Evolutionary conservation across 1,140 invertebrate genomes (phyloP).

Genomic region (Bathynomus jamesi): DNA sequence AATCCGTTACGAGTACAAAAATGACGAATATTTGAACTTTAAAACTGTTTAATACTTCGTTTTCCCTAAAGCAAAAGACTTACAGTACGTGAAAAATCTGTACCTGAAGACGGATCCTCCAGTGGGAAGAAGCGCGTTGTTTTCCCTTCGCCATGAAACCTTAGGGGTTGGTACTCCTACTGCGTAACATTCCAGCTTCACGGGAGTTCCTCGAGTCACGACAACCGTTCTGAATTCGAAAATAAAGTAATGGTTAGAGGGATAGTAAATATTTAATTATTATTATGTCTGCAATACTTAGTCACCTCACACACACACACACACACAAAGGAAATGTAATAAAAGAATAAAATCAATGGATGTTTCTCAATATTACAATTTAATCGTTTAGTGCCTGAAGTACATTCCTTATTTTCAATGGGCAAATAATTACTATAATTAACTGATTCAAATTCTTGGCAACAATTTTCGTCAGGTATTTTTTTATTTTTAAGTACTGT

Average conservation of each 20-base stretch:
- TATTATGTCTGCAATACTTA: background rate
- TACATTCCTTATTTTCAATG: too few species aligned
- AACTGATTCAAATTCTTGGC: too few species aligned
- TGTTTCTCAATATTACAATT: too few species aligned
- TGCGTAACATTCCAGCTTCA: slow-evolving; percentile 77
- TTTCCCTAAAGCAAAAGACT: too few species aligned
- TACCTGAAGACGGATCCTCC: slow-evolving; percentile 65
- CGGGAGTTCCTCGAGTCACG: slow-evolving; percentile 65
- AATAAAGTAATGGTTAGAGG: background rate
- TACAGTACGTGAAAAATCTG: background rate
- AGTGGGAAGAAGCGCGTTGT: slow-evolving; percentile 82
- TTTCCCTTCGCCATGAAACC: slow-evolving; percentile 83
- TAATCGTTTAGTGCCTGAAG: too few species aligned
- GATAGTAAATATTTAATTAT: background rate
- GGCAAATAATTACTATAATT: too few species aligned
- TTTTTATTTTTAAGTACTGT: too few species aligned
- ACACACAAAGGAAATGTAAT: too few species aligned
- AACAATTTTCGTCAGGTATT: too few species aligned
- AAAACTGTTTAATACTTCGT: too few species aligned
- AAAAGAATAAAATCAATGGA: background rate
- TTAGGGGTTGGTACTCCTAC: slow-evolving; percentile 57
- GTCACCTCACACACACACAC: background rate
- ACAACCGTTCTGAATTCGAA: slow-evolving; percentile 68
- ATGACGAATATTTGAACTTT: too few species aligned
- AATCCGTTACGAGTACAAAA: too few species aligned